These are phyloP conservation scores for Lynx canadensis DNA, from an alignment of 2,113 vertebrate genomes.

Conservation along the genomic window DNA sequence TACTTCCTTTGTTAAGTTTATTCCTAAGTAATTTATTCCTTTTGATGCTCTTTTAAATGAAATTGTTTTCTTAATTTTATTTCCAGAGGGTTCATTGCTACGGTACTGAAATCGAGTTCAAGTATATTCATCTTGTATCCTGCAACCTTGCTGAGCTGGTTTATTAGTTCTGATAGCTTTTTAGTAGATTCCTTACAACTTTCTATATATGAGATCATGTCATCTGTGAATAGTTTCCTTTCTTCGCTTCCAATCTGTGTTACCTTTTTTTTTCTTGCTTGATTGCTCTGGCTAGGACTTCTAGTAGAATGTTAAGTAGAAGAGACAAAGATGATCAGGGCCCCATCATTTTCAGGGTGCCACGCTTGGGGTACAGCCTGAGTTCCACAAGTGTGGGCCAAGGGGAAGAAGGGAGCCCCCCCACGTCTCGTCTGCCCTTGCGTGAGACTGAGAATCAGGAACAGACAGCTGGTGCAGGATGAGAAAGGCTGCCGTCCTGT, in stretches of 20 bases:
- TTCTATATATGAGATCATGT: background rate
- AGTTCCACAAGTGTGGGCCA: background rate
- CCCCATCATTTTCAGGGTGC: background rate
- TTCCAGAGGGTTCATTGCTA: background rate
- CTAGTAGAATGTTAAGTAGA: background rate
- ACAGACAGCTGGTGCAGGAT: background rate
- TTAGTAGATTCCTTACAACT: background rate
- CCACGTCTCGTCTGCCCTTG: background rate
- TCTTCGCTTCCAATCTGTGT: background rate
- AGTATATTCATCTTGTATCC: background rate
- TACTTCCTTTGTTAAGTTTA: background rate
- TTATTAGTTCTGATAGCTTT: background rate
- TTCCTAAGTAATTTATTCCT: slow-evolving; percentile 11
- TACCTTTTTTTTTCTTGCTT: background rate
- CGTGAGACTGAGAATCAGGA: background rate
- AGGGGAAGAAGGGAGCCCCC: background rate
- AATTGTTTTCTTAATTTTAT: slow-evolving; percentile 25
- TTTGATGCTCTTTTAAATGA: background rate
- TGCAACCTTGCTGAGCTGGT: background rate
- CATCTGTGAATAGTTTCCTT: background rate
- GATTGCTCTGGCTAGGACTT: background rate
- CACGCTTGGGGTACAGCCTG: background rate
- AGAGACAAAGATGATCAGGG: background rate
- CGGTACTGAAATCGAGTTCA: background rate
- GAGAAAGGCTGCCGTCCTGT: background rate